Percentiles rank a stretch among this genome's conserved stretches.
phyloP scores from a whole-genome alignment of 2,888 invertebrate genomes.

The Sialis fuliginosa region DNA sequence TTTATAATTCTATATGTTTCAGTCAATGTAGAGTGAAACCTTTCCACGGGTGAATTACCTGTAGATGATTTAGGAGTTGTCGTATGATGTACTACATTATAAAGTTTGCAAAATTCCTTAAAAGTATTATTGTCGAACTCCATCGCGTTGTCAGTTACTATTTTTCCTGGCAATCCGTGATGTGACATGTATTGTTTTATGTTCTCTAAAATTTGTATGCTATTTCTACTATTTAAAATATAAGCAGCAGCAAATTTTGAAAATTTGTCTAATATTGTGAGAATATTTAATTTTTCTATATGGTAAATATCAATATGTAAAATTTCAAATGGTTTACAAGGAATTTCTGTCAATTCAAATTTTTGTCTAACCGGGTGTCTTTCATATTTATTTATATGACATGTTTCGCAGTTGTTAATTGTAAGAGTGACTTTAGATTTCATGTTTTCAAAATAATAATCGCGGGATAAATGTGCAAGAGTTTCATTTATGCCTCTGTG shows the following conservation, averaged over 20 bases:
- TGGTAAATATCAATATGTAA: constrained; percentile 9
- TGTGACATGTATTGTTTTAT: not conserved
- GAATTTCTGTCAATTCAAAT: constrained; percentile 9
- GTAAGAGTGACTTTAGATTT: constrained; percentile 5
- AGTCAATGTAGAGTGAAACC: not conserved
- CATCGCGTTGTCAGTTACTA: not conserved
- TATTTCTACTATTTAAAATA: constrained; percentile 6
- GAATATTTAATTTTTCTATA: constrained; percentile 4
- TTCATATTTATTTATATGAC: constrained; percentile 10
- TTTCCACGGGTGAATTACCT: constrained; percentile 1
- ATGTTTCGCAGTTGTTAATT: constrained; percentile 11
- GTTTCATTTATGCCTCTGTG: constrained; percentile 11
- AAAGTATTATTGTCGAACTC: not conserved
- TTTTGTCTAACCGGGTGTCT: constrained; percentile 9
- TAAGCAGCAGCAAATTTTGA: constrained; percentile 9
- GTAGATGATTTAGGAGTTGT: not conserved
- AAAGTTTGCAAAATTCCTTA: not conserved
- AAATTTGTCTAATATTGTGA: constrained; percentile 9
- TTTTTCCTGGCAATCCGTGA: not conserved
- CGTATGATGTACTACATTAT: not conserved
- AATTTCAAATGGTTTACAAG: constrained; percentile 10
- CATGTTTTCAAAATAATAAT: constrained; percentile 10
- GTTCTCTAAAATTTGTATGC: not conserved
- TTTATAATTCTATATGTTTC: not conserved
- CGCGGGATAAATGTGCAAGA: constrained; percentile 5